phyloP scores from a whole-genome alignment of 2,888 invertebrate genomes.

The Troides helena region DNA sequence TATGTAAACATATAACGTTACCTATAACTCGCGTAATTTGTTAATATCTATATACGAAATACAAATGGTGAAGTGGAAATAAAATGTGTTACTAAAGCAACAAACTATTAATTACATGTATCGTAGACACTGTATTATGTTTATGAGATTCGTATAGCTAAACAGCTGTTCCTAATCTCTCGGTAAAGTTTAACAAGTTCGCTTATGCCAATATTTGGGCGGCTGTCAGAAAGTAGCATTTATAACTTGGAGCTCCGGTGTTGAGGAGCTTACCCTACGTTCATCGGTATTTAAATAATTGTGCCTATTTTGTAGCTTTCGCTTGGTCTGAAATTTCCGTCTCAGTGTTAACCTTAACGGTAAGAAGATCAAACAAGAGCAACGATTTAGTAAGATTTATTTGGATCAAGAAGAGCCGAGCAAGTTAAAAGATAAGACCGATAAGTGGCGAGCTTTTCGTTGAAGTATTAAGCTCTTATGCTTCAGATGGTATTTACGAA shows the following conservation, averaged over 20 bases:
- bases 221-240: not conserved
- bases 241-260: not conserved
- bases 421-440: not conserved
- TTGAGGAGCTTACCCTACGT: not conserved
- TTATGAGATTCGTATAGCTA: not conserved
- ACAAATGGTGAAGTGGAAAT: too few relatives aligned
- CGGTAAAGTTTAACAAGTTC: conserved; percentile 3
- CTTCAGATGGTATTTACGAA: not conserved
- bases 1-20: too few relatives aligned
- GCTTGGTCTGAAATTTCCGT: not conserved
- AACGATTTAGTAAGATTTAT: not conserved
- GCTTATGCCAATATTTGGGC: not conserved
- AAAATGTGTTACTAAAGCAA: too few relatives aligned
- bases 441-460: too few relatives aligned
- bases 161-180: conserved; percentile 1
- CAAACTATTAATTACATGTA: not conserved
- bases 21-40: too few relatives aligned
- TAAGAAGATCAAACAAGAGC: not conserved
- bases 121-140: not conserved
- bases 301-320: not conserved
- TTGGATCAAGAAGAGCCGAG: not conserved
- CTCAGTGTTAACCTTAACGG: not conserved
- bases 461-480: not conserved
- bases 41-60: too few relatives aligned
- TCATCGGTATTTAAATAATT: not conserved